Evolutionary conservation across 2,113 vertebrate genomes (phyloP).

Genomic region (Melospiza georgiana): DNA sequence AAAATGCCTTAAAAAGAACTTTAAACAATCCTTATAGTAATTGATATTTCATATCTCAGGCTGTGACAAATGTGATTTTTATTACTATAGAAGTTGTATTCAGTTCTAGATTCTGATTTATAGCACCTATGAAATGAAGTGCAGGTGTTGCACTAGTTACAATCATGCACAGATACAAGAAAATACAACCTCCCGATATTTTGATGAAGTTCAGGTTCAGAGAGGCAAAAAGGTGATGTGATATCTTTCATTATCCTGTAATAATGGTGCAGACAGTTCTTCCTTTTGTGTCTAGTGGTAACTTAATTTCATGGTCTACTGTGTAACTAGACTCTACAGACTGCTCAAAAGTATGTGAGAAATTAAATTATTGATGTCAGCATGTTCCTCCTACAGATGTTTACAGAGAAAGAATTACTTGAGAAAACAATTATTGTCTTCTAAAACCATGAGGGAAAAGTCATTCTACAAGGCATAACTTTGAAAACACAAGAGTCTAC

Average conservation of each 20-base stretch:
- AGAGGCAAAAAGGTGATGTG: background rate
- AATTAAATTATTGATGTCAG: background rate
- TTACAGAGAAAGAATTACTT: background rate
- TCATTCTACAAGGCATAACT: background rate
- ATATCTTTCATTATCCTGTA: background rate
- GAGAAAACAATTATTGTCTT: background rate
- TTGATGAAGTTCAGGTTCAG: background rate
- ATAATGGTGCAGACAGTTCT: background rate
- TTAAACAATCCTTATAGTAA: background rate
- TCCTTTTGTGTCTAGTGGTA: background rate
- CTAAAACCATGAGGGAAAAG: background rate
- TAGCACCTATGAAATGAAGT: background rate
- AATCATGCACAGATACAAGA: background rate
- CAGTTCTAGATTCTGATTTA: background rate
- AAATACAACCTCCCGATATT: background rate
- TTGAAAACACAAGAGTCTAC: background rate
- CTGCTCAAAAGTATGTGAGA: background rate
- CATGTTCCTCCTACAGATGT: background rate
- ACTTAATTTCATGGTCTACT: conserved; percentile 38
- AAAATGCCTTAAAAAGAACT: background rate
- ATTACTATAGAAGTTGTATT: background rate
- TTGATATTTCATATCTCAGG: background rate
- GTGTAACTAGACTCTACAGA: background rate
- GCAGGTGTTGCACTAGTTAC: background rate
- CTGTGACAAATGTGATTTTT: background rate